Evolutionary conservation across 1,140 invertebrate species (phyloP).

Genomic region (Calliopsis andreniformis): DNA sequence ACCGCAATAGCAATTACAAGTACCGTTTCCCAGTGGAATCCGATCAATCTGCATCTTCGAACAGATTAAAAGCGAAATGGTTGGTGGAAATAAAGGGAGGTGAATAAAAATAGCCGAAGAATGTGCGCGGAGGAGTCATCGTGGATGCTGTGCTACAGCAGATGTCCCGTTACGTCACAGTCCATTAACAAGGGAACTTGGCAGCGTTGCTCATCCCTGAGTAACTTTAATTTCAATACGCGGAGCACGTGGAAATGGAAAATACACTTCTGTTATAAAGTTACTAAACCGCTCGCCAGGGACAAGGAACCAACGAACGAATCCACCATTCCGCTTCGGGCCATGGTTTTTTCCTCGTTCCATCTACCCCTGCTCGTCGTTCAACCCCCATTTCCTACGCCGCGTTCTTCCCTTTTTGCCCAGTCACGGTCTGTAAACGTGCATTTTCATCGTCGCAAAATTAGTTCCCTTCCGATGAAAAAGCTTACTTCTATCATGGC

Average conservation of each 20-base stretch:
- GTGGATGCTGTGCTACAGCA: background rate
- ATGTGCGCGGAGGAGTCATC: background rate
- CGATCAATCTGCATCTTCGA: background rate
- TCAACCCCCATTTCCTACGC: background rate
- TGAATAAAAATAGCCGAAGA: background rate
- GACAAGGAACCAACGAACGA: constrained; percentile 59
- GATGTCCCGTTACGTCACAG: constrained; percentile 37
- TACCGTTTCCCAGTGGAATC: background rate
- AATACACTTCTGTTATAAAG: constrained; percentile 64
- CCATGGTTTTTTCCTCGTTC: constrained; percentile 15
- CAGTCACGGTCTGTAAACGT: constrained; percentile 38
- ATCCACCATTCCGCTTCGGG: constrained; percentile 57
- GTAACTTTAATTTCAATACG: constrained; percentile 56
- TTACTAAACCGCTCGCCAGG: constrained; percentile 61
- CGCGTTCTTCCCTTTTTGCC: background rate
- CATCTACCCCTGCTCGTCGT: background rate
- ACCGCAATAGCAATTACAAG: background rate
- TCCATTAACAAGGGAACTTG: constrained; percentile 57
- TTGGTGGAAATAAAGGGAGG: background rate
- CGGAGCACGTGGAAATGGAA: constrained; percentile 36
- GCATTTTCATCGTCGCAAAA: constrained; percentile 55
- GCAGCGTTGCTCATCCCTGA: constrained; percentile 34
- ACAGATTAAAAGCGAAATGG: background rate
- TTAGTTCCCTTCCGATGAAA: constrained; percentile 61
- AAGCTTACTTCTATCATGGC: constrained; percentile 61